Evolutionary conservation across 30 jellyfish, hydroid and myxozoan species (phyloP), one percentile per base, ranked within the genome.

Genomic region (Turritopsis rubra): DNA sequence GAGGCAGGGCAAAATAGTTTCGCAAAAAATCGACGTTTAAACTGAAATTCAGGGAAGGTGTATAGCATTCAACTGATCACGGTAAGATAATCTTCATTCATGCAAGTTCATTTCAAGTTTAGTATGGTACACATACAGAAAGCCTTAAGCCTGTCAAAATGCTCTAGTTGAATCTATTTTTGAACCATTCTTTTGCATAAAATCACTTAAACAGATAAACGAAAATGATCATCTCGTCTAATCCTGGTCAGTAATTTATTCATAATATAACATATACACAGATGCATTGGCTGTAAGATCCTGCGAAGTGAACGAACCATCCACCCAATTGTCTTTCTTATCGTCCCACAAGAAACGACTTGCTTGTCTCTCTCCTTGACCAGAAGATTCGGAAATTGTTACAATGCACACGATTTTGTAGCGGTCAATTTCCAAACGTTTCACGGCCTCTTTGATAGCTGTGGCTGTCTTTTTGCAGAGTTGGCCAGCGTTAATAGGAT

Each of bases 261-360:
- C 99, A 73, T 28, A 89, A 75, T 93, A 93, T 4, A 93, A 87
- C 3, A 96, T 95, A 86, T 66, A 88, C 1, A 93, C 95, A 26
- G 91, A 52, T 8, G 95, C 99, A 22, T 85, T 88, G 54, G 88
- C 99, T 53, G 79, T 75, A 7, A 93, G 21, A 1, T 82, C 30
- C 29, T 72, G 28, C 75, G 80, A 81, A 4, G 89, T 70, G 72
- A 21, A 89, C 13, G 87, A 28, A 8, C 91, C 88, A 83, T 83
- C 91, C 29, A 79, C 65, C 94, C 94, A 93, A 71, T 79, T 93
- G 84, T 93, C 99, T 79, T 89, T 85, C 73, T 82, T 89, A 4
- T 85, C 99, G 79, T 93, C 99, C 99, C 99, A 93, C 73, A 93
- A 41, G 72, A 79, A 93, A 25, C 99, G 86, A 85, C 99, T 93